Evolutionary conservation across 2,888 invertebrate species (phyloP), one percentile per base, ranked within the genome.

Genomic region (Tryphoninae sp.): DNA sequence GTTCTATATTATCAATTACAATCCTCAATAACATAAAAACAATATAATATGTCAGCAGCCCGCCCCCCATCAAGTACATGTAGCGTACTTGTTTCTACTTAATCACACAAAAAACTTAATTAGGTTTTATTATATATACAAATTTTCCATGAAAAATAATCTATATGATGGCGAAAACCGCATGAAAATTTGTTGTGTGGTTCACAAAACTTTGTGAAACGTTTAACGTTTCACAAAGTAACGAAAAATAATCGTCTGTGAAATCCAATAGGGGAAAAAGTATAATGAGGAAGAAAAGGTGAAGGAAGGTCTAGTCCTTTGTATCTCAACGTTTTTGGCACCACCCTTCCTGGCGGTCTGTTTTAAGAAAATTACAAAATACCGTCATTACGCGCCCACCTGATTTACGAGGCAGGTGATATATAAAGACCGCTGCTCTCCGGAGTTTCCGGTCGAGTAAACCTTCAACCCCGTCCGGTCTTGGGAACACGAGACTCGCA

Each of bases 401-500:
- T 67, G 74, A 73, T 81, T 78, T 78, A 71, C 71, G 67, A 78
- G 78, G 16, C 74, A 68, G 67, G 62, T 79, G 69, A 77, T 42
- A 22, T 26, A 75, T 26, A 75, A 51, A 76, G 51, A 61, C 40
- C 59, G 19, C 67, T 9, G 40, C 53, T 61, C 61, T 67, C 51
- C n/a, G 26, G 59, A 62, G 53, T 76, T 79, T 82, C 78, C 82
- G 82, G 75, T 64, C 72, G 55, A 72, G 62, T 67, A 53, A 79
- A 62, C 71, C 74, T 53, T 67, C 59, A 59, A 59, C 59, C 59
- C 61, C 71, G 58, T 71, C 81, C 71, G 65, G 74, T 74, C 59
- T 68, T 16, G 51, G 49, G 19, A 40, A 64, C 59, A 11, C 22
- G 45, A 45, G 33, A 78, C 19, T 3, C 33, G 45, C 49, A 61